phyloP scores from a whole-genome alignment of 2,888 invertebrate species.

The Dryobotodes eremita region DNA sequence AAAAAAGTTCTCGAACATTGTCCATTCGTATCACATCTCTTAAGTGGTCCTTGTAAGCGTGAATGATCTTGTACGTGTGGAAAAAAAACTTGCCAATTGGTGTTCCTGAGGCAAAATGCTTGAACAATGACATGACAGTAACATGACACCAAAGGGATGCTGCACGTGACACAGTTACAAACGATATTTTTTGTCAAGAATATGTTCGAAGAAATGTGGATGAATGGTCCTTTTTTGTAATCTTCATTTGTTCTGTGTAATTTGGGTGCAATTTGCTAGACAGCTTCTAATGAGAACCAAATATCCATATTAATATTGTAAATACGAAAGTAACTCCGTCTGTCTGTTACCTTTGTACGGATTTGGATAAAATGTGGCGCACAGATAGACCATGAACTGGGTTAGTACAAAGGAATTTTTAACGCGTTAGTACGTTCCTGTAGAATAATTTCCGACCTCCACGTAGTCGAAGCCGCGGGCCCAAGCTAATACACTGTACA shows the following conservation, averaged over 20 bases:
- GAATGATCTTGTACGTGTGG: constrained; percentile 56
- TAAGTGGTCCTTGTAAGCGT: constrained; percentile 64
- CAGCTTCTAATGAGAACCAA: neutral
- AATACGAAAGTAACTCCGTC: neutral
- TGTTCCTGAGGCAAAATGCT: constrained; percentile 41
- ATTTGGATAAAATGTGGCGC: neutral
- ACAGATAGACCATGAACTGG: no score
- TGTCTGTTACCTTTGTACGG: neutral
- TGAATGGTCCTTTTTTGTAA: constrained; percentile 17
- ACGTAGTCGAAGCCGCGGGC: no score
- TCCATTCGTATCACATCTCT: constrained; percentile 53
- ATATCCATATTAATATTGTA: no score
- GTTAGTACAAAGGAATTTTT: neutral
- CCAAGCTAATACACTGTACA: neutral
- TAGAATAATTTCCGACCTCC: neutral
- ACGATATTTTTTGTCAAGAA: constrained; percentile 31
- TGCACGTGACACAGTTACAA: constrained; percentile 45
- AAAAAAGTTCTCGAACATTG: constrained; percentile 57
- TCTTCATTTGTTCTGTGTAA: constrained; percentile 9
- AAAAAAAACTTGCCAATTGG: constrained; percentile 61
- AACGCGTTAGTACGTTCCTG: neutral
- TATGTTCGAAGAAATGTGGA: constrained; percentile 35
- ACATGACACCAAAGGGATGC: constrained; percentile 64
- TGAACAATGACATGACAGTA: constrained; percentile 58
- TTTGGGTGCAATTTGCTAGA: constrained; percentile 3